phyloP scores from a whole-genome alignment of 2,113 vertebrate genomes.

The Chauna torquata region DNA sequence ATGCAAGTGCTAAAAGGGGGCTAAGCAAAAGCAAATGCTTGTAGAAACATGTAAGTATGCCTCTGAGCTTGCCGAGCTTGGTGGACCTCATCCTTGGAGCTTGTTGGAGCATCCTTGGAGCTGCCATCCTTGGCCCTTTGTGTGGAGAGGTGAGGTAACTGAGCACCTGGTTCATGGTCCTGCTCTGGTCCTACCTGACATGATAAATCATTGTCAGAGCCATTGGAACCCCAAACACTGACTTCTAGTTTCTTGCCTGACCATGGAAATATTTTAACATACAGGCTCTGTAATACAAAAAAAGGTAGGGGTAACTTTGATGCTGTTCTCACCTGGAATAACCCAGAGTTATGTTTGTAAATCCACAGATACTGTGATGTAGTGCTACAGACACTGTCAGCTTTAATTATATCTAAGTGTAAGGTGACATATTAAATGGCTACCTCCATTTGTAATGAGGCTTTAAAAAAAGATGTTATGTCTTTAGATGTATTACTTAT shows the following conservation, averaged over 20 bases:
- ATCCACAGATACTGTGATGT: not conserved
- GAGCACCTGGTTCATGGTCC: not conserved
- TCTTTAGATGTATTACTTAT: not conserved
- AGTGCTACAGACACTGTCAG: not conserved
- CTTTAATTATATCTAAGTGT: not conserved
- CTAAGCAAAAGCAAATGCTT: not conserved
- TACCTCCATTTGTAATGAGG: not conserved
- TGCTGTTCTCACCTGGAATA: not conserved
- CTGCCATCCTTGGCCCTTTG: not conserved
- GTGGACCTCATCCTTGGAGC: not conserved
- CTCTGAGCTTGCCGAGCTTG: not conserved
- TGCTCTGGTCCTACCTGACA: not conserved
- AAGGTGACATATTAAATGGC: not conserved
- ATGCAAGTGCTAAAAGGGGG: not conserved
- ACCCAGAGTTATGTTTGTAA: not conserved
- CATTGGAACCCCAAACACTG: not conserved
- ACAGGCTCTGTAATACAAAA: not conserved
- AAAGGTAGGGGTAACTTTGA: not conserved
- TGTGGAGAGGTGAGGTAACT: not conserved
- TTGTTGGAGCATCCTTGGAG: not conserved
- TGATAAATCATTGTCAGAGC: not conserved
- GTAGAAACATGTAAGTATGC: not conserved
- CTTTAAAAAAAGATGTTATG: not conserved
- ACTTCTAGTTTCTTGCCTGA: not conserved
- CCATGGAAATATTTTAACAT: not conserved